These are phyloP conservation scores for Mormyrops boulengeri DNA, from an alignment of 2,797 vertebrate species.

Conservation along the genomic window DNA sequence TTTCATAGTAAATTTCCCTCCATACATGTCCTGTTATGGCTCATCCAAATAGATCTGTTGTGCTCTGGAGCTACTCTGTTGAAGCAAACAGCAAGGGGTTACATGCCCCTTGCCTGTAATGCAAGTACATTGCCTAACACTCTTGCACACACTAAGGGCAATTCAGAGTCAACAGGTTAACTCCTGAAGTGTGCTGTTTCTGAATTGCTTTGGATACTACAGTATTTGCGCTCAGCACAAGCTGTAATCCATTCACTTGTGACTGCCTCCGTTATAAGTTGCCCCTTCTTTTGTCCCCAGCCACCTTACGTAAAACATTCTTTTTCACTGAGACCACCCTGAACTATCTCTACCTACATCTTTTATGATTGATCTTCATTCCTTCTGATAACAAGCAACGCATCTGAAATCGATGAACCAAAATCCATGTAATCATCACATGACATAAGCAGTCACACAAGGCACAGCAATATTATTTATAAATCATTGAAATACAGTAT, in stretches of 20 bases:
- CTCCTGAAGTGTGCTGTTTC: background rate
- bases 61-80: background rate
- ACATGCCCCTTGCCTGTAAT: background rate
- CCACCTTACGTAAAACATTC: background rate
- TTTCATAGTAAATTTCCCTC: background rate
- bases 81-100: background rate
- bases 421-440: background rate
- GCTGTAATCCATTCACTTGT: background rate
- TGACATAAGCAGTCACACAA: background rate
- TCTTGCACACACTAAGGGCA: background rate
- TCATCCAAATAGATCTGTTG: background rate
- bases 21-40: background rate
- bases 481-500: background rate
- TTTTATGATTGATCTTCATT: background rate
- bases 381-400: background rate
- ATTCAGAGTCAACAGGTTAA: background rate
- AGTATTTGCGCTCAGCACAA: background rate
- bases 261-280: background rate
- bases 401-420: background rate
- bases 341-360: background rate
- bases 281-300: background rate
- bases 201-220: background rate
- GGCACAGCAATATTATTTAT: background rate
- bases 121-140: background rate
- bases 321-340: background rate